These are phyloP conservation scores for Ectemnius cavifrons DNA, from an alignment of 2,888 invertebrate species.

Conservation along the genomic window DNA sequence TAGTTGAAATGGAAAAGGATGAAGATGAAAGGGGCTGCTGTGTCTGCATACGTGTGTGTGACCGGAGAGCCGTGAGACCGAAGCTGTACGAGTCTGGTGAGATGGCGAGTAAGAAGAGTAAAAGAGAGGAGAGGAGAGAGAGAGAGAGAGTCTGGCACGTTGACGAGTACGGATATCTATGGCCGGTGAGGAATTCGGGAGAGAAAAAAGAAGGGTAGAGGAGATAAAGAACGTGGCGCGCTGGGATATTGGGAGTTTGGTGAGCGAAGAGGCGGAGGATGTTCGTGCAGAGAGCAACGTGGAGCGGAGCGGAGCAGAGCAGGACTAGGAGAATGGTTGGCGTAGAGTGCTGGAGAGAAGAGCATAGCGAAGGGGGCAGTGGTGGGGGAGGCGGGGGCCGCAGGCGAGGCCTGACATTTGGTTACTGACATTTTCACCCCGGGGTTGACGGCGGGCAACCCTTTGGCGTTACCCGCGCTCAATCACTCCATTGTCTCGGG, in stretches of 20 bases:
- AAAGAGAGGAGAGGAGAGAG: neutral
- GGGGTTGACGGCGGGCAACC: conserved; percentile 74
- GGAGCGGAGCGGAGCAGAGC: no score
- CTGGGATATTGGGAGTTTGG: conserved; percentile 8
- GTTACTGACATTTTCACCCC: conserved; percentile 76
- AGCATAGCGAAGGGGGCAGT: conserved; percentile 5
- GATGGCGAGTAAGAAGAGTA: no score
- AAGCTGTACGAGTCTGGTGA: no score
- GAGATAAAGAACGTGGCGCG: conserved; percentile 19
- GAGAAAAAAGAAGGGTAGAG: conserved; percentile 12
- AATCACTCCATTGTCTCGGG: conserved; percentile 76
- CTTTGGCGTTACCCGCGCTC: conserved; percentile 74
- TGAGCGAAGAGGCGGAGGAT: conserved; percentile 43
- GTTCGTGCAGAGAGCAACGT: neutral
- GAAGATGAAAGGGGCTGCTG: neutral
- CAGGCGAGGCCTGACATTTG: conserved; percentile 68
- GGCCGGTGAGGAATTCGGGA: neutral
- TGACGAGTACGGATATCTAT: conserved; percentile 7
- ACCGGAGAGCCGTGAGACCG: no score
- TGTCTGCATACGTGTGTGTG: no score
- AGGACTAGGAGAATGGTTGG: no score
- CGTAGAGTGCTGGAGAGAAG: conserved; percentile 7
- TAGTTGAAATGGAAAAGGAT: no score
- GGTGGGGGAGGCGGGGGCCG: conserved; percentile 28
- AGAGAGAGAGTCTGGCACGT: conserved; percentile 9